phyloP scores from a whole-genome alignment of 2,888 invertebrate species.

The Hipparchia sbordonii region DNA sequence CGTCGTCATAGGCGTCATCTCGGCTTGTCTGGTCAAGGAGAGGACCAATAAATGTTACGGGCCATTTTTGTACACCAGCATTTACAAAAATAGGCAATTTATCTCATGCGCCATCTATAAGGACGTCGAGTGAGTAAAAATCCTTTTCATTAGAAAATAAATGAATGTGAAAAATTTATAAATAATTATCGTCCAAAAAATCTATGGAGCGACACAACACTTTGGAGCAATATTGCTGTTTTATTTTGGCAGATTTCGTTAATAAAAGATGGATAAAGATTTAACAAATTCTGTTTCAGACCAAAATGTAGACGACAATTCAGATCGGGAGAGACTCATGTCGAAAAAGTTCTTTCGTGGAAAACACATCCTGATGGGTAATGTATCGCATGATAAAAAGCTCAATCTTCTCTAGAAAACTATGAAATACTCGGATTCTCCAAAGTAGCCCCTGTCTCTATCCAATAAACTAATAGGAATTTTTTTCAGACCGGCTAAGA shows the following conservation, averaged over 20 bases:
- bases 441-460: no score
- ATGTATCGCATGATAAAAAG: slow-evolving; percentile 17
- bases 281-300: slow-evolving; percentile 45
- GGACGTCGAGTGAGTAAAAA: slow-evolving; percentile 62
- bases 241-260: no score
- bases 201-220: no score
- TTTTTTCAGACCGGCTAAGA: slow-evolving; percentile 57
- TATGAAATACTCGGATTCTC: no score
- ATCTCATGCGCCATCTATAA: slow-evolving; percentile 71
- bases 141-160: neutral
- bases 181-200: no score
- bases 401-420: neutral
- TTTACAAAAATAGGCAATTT: slow-evolving; percentile 70
- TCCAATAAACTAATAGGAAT: neutral
- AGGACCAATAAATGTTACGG: slow-evolving; percentile 70
- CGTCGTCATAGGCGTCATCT: slow-evolving; percentile 68
- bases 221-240: no score
- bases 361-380: slow-evolving; percentile 71
- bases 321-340: slow-evolving; percentile 66
- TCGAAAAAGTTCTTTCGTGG: slow-evolving; percentile 64
- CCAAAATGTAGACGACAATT: slow-evolving; percentile 70
- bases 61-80: slow-evolving; percentile 71
- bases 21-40: slow-evolving; percentile 71
- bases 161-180: neutral
- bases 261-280: no score